Evolutionary conservation across 2,797 vertebrate species (phyloP).

Genomic region (Gobionotothen gibberifrons): DNA sequence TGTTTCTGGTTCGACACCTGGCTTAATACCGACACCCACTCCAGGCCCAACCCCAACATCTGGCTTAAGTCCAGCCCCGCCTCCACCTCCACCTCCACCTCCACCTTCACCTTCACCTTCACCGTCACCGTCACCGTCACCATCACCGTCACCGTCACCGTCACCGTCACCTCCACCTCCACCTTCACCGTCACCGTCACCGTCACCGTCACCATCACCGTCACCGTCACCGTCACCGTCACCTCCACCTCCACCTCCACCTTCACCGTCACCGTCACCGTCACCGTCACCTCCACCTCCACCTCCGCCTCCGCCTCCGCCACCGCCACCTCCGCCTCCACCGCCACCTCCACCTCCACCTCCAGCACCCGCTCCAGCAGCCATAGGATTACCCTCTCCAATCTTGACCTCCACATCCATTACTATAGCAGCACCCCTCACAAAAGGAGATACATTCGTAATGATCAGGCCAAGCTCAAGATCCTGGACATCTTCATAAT

Average conservation of each 20-base stretch:
- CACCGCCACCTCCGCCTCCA: slow-evolving; percentile 84
- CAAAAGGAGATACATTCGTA: slow-evolving; percentile 90
- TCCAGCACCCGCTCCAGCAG: slow-evolving; percentile 42
- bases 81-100: background rate
- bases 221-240: background rate
- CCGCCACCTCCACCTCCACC: slow-evolving; percentile 43
- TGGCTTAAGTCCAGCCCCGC: background rate
- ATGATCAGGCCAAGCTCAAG: slow-evolving; percentile 87
- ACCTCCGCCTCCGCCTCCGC: slow-evolving; percentile 33
- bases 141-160: background rate
- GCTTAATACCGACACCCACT: background rate
- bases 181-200: background rate
- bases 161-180: slow-evolving; percentile 9
- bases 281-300: background rate
- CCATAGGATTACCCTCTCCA: slow-evolving; percentile 74
- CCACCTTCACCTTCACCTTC: background rate
- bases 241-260: accelerated
- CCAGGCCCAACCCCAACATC: slow-evolving; percentile 15
- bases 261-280: background rate
- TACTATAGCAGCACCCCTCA: slow-evolving; percentile 71
- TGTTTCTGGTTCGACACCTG: background rate
- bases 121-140: too few species aligned
- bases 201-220: background rate
- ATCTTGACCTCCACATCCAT: slow-evolving; percentile 61
- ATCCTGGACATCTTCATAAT: slow-evolving; percentile 89